A percentile compares a stretch with the other conserved stretches of the same genome.
Evolutionary conservation across 35 echinoderm and acorn worm species (phyloP).

Genomic region (Holothuria glaberrima): DNA sequence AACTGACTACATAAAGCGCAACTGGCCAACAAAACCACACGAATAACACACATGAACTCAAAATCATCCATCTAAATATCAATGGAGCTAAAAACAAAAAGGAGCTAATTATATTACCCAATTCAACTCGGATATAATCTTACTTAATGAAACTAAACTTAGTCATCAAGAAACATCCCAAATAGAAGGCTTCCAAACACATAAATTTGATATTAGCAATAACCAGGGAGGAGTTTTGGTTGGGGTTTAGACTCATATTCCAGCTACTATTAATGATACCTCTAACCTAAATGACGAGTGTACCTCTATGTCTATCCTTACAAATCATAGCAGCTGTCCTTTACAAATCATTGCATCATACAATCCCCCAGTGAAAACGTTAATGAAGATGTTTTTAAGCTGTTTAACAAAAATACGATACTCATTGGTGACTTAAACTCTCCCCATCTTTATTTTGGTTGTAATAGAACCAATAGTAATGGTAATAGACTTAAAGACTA

Average conservation of each 20-base stretch:
- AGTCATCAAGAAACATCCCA: not conserved
- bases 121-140: not conserved
- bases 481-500: not conserved
- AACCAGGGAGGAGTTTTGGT: not conserved
- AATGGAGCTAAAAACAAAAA: not conserved
- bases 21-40: no score
- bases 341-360: not conserved
- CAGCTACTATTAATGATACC: not conserved
- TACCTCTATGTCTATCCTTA: not conserved
- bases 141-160: not conserved
- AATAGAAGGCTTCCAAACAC: not conserved
- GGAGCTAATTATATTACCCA: not conserved
- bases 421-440: not conserved
- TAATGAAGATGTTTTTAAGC: not conserved
- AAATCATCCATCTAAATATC: not conserved
- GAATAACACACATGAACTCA: not conserved
- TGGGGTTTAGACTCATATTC: not conserved
- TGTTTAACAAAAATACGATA: not conserved
- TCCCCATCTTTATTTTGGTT: not conserved
- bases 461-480: not conserved
- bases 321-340: not conserved
- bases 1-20: no score
- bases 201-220: not conserved
- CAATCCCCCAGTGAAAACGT: not conserved
- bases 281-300: not conserved